Evolutionary conservation across 2,797 vertebrate genomes (phyloP).

Genomic region (Phylloscopus collybita): DNA sequence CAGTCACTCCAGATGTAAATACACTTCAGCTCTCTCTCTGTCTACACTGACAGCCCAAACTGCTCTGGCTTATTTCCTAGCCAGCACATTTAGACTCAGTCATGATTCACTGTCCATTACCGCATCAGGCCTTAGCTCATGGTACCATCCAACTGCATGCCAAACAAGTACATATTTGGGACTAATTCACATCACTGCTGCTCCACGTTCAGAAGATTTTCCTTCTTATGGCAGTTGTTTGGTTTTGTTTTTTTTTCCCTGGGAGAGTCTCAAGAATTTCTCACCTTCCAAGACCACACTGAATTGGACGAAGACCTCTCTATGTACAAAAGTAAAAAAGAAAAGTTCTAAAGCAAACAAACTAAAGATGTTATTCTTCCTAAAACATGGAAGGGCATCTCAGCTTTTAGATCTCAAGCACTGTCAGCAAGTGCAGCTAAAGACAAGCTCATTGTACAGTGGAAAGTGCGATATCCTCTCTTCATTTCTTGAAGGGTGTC

Average conservation of each 20-base stretch:
- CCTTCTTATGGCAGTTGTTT: neutral
- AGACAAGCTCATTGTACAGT: slow-evolving; percentile 16
- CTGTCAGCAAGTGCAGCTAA: slow-evolving; percentile 8
- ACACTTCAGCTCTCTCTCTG: neutral
- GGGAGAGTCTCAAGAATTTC: neutral
- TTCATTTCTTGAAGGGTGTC: slow-evolving; percentile 32
- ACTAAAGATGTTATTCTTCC: neutral
- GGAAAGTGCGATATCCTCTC: neutral
- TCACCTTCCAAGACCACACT: neutral
- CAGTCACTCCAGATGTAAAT: neutral
- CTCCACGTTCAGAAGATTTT: neutral
- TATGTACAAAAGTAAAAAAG: neutral
- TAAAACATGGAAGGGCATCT: neutral
- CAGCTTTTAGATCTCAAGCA: neutral
- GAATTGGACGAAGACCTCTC: neutral
- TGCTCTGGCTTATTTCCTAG: neutral
- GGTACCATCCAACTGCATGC: neutral
- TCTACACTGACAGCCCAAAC: neutral
- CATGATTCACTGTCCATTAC: neutral
- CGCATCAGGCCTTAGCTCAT: neutral
- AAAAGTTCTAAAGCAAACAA: neutral
- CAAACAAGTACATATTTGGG: neutral
- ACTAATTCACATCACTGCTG: neutral
- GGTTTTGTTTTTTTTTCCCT: neutral
- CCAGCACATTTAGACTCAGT: neutral